These are phyloP conservation scores for Glaucidium brasilianum DNA, from an alignment of 2,113 vertebrate genomes.

Conservation along the genomic window DNA sequence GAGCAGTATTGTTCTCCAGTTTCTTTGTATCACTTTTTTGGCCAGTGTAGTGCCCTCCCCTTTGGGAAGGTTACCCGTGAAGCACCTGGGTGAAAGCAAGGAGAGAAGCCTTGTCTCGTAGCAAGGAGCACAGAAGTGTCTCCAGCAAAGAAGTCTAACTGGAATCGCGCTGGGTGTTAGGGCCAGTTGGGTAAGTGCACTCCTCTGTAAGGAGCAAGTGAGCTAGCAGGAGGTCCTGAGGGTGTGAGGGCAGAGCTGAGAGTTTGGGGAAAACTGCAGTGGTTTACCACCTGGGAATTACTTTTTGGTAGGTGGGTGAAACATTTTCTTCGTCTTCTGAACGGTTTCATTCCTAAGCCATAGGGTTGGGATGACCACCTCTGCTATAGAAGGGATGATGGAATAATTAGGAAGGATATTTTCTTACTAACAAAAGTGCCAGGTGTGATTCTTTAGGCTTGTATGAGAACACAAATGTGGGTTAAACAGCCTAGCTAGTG, in stretches of 20 bases:
- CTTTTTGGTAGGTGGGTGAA: not conserved
- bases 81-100: not conserved
- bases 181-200: not conserved
- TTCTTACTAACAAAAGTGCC: not conserved
- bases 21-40: not conserved
- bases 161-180: not conserved
- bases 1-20: not conserved
- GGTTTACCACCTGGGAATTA: not conserved
- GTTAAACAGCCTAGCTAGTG: not conserved
- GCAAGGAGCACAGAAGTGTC: not conserved
- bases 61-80: not conserved
- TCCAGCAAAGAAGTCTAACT: not conserved
- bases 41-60: not conserved
- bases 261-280: not conserved
- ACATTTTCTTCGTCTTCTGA: fast-evolving
- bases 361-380: not conserved
- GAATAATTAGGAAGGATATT: too few relatives aligned
- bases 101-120: not conserved
- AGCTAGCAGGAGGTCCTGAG: not conserved
- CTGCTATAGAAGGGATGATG: not conserved
- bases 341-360: not conserved
- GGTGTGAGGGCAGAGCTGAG: not conserved
- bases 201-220: not conserved
- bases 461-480: not conserved
- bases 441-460: not conserved